Percentiles rank a stretch among this genome's conserved stretches.
phyloP scores from a whole-genome alignment of 2,113 vertebrate genomes.

The Xiphophorus maculatus region DNA sequence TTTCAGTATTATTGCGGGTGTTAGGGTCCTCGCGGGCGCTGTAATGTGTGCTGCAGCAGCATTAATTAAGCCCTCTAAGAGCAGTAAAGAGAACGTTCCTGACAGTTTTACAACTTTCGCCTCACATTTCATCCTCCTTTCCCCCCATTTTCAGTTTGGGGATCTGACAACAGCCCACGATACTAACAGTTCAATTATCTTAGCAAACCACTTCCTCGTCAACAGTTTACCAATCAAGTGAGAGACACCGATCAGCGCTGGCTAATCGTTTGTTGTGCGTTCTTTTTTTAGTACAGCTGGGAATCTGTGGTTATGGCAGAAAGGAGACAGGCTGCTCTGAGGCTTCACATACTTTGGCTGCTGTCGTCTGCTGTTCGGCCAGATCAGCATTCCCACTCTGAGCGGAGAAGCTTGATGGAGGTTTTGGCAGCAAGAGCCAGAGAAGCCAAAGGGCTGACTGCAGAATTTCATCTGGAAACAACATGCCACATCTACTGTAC shows the following conservation, averaged over 20 bases:
- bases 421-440: slow-evolving; percentile 50
- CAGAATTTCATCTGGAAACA: slow-evolving; percentile 50
- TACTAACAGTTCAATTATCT: background rate
- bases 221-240: background rate
- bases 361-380: slow-evolving; percentile 27
- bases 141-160: slow-evolving; percentile 1
- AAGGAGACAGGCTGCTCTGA: slow-evolving; percentile 21
- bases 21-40: background rate
- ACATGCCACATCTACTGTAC: slow-evolving; percentile 37
- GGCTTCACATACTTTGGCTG: slow-evolving; percentile 39
- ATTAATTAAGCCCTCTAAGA: slow-evolving; percentile 27
- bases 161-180: background rate
- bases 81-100: slow-evolving; percentile 7
- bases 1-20: background rate
- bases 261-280: slow-evolving; percentile 3
- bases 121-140: slow-evolving; percentile 4
- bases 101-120: background rate
- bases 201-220: background rate
- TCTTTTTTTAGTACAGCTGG: slow-evolving; percentile 8
- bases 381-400: slow-evolving; percentile 43
- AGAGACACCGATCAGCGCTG: slow-evolving; percentile 8
- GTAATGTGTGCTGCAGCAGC: slow-evolving; percentile 14
- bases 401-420: slow-evolving; percentile 43
- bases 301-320: background rate
- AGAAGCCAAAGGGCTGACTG: slow-evolving; percentile 66